phyloP scores from a whole-genome alignment of 2,888 invertebrate genomes.

The Meloe dianella region DNA sequence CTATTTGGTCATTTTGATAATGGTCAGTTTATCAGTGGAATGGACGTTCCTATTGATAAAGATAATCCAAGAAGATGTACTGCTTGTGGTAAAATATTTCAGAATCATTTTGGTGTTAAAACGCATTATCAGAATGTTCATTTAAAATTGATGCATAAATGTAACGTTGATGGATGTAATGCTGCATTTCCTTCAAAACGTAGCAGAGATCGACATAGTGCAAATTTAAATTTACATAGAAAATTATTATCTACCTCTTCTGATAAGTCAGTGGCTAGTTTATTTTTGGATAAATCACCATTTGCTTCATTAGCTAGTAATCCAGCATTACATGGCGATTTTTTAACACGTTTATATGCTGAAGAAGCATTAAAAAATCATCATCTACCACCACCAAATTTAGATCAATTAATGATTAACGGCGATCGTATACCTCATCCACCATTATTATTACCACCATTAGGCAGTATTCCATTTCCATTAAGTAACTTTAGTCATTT shows the following conservation, averaged over 20 bases:
- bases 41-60: constrained; percentile 88
- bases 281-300: constrained; percentile 61
- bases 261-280: constrained; percentile 59
- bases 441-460: constrained; percentile 66
- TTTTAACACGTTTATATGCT: constrained; percentile 78
- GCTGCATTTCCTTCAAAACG: constrained; percentile 94
- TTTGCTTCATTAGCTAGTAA: constrained; percentile 66
- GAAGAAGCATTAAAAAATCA: constrained; percentile 70
- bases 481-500: constrained; percentile 56
- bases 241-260: constrained; percentile 81
- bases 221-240: constrained; percentile 88
- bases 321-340: constrained; percentile 76
- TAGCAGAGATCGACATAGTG: constrained; percentile 90
- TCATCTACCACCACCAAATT: constrained; percentile 58
- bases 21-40: constrained; percentile 74
- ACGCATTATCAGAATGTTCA: constrained; percentile 96
- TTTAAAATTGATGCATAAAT: constrained; percentile 93
- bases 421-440: constrained; percentile 64
- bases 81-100: constrained; percentile 91
- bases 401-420: constrained; percentile 61
- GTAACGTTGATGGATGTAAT: constrained; percentile 92
- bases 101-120: constrained; percentile 91
- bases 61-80: constrained; percentile 91
- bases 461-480: constrained; percentile 65
- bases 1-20: constrained; percentile 76